Evolutionary conservation across 2,113 vertebrate species (phyloP), one percentile per base, ranked within the genome.

Genomic region (Hystrix brachyura): DNA sequence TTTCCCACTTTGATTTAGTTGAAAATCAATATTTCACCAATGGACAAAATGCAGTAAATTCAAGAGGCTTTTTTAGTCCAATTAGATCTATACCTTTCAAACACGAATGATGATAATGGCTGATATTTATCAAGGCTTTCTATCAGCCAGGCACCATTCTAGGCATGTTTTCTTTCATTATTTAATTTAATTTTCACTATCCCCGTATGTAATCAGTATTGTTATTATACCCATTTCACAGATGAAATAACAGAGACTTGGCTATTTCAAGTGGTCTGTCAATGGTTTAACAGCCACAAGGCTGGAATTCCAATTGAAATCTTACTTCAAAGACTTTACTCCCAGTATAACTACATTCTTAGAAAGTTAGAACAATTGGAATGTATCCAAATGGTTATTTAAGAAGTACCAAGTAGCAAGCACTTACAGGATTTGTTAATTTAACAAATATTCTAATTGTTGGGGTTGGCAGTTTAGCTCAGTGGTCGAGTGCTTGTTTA

Each of bases 1-100:
- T 14, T 86, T 82, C 29, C 82, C 53, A 60, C 51, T 71, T 86
- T 62, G 53, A 76, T 69, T 76, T 87, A 95, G n/a, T 43, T 60
- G 7, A 19, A 71, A 89, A 60, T 91, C 84, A 87, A 86, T 91
- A 89, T 94, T 93, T 96, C 51, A 94, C 59, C 46, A 78, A 53
- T n/a, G 3, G 91, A 53, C 79, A 93, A 82, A 81, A 88, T 89
- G 18, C 9, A 71, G 59, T 91, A 72, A 84, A 27, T 82, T 94
- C 79, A 81, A 95, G 82, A 81, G 38, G 0, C 2, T 43, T 89
- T 94, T 69, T 94, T 62, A 46, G 67, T 83, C 64, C n/a, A 69
- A 27, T 89, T 82, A 85, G 38, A 92, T 67, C 18, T 72, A 55
- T 74, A 97, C 60, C 43, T 19, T 95, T 94, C 29, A 87, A 48